These are phyloP conservation scores for Prunella strophiata DNA, from an alignment of 2,797 vertebrate species.

Conservation along the genomic window DNA sequence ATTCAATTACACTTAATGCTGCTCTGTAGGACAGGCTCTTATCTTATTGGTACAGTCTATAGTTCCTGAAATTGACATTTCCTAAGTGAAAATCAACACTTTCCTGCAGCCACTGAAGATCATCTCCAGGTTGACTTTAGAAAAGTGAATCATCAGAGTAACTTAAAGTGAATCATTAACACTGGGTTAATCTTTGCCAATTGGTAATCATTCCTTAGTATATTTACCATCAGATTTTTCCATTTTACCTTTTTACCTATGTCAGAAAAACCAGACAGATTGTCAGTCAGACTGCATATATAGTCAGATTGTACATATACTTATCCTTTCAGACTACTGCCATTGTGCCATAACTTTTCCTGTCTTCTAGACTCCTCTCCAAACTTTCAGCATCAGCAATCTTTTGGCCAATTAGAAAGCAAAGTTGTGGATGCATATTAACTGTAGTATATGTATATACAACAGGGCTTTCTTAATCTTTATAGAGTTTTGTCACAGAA, in stretches of 20 bases:
- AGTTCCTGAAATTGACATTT: not conserved
- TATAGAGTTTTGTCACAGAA: not conserved
- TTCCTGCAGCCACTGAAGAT: not conserved
- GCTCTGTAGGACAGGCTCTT: not conserved
- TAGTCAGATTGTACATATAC: not conserved
- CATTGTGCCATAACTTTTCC: not conserved
- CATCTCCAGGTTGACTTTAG: not conserved
- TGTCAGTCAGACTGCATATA: not conserved
- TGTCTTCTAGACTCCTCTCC: not conserved
- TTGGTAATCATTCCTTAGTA: not conserved
- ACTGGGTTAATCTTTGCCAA: not conserved
- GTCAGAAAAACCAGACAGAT: not conserved
- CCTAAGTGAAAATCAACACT: not conserved
- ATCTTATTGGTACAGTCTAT: not conserved
- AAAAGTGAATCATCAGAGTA: not conserved
- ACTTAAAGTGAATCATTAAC: not conserved
- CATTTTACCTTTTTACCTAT: not conserved
- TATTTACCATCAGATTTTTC: not conserved
- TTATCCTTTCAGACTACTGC: not conserved
- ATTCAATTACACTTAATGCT: not conserved
- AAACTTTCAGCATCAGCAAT: not conserved
- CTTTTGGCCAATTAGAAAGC: not conserved
- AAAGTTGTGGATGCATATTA: not conserved
- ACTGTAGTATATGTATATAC: not conserved
- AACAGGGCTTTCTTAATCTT: not conserved